Percentiles rank a stretch among this genome's conserved stretches.
Evolutionary conservation across 2,113 vertebrate species (phyloP).

Genomic region (Bettongia penicillata): DNA sequence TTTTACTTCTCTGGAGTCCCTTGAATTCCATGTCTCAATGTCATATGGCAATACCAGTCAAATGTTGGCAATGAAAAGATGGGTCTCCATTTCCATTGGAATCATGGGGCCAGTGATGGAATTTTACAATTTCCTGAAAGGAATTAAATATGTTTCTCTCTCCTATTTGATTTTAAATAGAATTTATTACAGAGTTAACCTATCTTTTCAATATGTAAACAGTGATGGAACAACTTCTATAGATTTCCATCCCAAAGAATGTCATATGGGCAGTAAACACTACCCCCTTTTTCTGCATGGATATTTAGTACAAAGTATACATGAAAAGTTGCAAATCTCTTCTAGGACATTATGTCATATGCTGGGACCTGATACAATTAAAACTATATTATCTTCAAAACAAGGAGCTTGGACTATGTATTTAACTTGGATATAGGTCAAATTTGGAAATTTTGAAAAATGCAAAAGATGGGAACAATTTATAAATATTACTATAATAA

Average conservation of each 20-base stretch:
- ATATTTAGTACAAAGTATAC: background rate
- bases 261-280: background rate
- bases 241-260: background rate
- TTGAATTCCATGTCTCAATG: background rate
- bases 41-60: background rate
- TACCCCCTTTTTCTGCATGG: background rate
- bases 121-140: background rate
- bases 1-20: background rate
- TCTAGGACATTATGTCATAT: background rate
- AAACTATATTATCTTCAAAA: background rate
- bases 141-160: background rate
- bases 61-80: background rate
- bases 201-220: background rate
- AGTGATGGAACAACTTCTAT: background rate
- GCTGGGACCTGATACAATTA: background rate
- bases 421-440: background rate
- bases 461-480: background rate
- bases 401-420: background rate
- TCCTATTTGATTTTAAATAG: background rate
- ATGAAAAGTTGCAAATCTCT: background rate
- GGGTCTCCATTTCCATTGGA: background rate
- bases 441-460: background rate
- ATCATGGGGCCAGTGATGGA: background rate
- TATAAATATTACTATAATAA: background rate
- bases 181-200: background rate